Percentiles rank a stretch among this genome's conserved stretches.
These are phyloP conservation scores for Sphaeridia pumilis DNA, from an alignment of 2,888 invertebrate species.

Conservation along the genomic window DNA sequence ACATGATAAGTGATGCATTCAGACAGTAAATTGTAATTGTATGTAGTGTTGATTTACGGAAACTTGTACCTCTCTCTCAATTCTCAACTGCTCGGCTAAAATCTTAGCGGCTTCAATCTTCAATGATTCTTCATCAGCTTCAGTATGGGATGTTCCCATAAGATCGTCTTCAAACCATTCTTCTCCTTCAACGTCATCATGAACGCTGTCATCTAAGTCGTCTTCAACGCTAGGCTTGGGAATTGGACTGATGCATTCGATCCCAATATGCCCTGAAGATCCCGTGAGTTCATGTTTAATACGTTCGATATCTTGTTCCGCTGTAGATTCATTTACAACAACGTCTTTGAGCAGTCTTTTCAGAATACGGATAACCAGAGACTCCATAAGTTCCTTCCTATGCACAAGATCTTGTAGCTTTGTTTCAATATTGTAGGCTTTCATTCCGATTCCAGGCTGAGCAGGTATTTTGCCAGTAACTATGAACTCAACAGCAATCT, in stretches of 20 bases:
- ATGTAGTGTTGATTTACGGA: no score
- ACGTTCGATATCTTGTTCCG: background rate
- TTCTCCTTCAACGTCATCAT: slow-evolving; percentile 12
- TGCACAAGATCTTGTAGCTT: background rate
- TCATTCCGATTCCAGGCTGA: no score
- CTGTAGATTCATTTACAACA: background rate
- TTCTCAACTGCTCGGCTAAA: slow-evolving; percentile 16
- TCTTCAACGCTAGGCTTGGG: background rate
- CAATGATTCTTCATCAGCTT: slow-evolving; percentile 12
- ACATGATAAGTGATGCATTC: background rate
- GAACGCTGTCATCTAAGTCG: slow-evolving; percentile 6
- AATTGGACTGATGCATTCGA: background rate
- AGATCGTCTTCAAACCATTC: slow-evolving; percentile 23
- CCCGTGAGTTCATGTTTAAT: background rate
- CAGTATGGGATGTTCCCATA: slow-evolving; percentile 2
- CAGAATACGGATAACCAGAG: slow-evolving; percentile 3
- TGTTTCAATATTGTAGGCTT: background rate
- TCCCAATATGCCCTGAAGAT: background rate
- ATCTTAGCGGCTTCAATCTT: slow-evolving; percentile 17
- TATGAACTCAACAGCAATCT: no score
- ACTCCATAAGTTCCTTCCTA: slow-evolving; percentile 4
- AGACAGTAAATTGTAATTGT: background rate
- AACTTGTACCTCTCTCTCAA: slow-evolving; percentile 22
- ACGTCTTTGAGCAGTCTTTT: slow-evolving; percentile 10
- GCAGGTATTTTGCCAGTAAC: no score